Conservation (phyloP, 2,888 invertebrate species). For the Schizaphis graminum region DNA sequence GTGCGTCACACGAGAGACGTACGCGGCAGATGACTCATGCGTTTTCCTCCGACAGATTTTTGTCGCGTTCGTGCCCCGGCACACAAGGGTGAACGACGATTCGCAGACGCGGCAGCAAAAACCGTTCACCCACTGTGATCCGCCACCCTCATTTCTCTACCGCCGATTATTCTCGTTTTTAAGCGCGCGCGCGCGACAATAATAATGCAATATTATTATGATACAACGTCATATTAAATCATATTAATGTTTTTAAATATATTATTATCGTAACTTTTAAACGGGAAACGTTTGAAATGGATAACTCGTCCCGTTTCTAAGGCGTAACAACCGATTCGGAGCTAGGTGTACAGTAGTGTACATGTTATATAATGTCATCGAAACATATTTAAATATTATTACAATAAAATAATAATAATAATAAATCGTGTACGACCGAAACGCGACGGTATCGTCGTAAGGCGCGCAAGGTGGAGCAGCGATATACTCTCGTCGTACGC, state of each 20-base stretch:
- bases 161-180: not conserved
- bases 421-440: not conserved
- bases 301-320: not conserved
- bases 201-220: not conserved
- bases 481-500: not conserved
- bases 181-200: not conserved
- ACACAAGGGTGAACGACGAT: not conserved
- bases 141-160: not conserved
- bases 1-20: constrained; percentile 29
- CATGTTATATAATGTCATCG: not conserved
- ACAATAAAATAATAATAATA: too few species aligned
- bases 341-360: not conserved
- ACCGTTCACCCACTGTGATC: not conserved
- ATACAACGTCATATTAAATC: not conserved
- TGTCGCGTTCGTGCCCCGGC: not conserved
- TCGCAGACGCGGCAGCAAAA: not conserved
- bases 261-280: not conserved
- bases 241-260: not conserved
- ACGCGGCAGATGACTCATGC: constrained; percentile 19
- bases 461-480: not conserved
- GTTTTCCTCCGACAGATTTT: constrained; percentile 21
- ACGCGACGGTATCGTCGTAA: not conserved
- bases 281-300: not conserved
- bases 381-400: not conserved
- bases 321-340: not conserved